Evolutionary conservation across 2,797 vertebrate genomes (phyloP), one percentile per base, ranked within the genome.

Genomic region (Cryptoblepharus egeriae): DNA sequence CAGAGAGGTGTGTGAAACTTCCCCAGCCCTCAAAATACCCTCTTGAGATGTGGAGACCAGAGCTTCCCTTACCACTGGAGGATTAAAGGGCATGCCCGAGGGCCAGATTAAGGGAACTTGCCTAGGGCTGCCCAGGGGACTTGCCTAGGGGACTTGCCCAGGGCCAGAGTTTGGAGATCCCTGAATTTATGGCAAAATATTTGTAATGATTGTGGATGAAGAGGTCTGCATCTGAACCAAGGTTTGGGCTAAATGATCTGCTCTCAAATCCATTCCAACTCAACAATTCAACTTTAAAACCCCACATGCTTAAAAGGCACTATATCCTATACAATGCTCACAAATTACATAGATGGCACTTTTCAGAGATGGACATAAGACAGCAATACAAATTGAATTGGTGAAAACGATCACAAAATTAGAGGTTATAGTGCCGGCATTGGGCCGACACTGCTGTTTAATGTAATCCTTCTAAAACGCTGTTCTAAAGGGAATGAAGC

Each of bases 401-500:
- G 1, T 42, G 60, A 16, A 57, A 67, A 30, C 45, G 26, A 88
- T 83, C 15, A 49, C 88, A 76, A 77, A 87, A 32, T 64, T 89
- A 77, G 18, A 70, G 22, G 49, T 64, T 22, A n/a, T 3, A 20
- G n/a, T n/a, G n/a, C n/a, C n/a, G n/a, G 35, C 73, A 75, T 78
- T 80, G 83, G 87, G 37, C 58, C 67, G 81, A 75, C 87, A 82
- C 78, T 37, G 82, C 32, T 64, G 75, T 39, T 71, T 20, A 65
- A 58, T 28, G 39, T 9, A 58, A 15, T 42, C 63, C 28, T 8
- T 42, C 6, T 61, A 8, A 81, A 65, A 87, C 5, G 37, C 49
- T 77, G 30, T 60, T 75, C 70, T 88, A 90, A 75, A 87, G 42
- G 52, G 65, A 67, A 78, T 75, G 75, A 74, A 75, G 69, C 65